A percentile compares a stretch with the other conserved stretches of the same genome.
Conservation (phyloP, 2,888 invertebrate genomes). For the Yponomeuta malinellus region DNA sequence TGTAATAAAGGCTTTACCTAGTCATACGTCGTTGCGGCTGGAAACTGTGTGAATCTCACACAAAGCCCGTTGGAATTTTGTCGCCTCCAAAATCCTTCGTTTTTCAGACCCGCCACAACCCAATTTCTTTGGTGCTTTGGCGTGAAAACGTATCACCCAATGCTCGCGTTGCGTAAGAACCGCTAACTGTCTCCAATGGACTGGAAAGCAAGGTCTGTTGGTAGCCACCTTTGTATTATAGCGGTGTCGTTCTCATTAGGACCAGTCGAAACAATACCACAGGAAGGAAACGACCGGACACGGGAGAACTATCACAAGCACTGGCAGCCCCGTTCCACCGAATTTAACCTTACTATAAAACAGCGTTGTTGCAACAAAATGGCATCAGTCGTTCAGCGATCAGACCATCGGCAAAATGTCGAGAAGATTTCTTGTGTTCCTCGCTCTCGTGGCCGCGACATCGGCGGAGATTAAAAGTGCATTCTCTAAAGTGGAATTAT, state of each 20-base stretch:
- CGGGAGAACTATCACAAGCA: slow-evolving; percentile 61
- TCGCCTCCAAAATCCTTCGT: not conserved
- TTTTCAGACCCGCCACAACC: slow-evolving; percentile 9
- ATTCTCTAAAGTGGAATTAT: slow-evolving; percentile 46
- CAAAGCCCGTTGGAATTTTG: slow-evolving; percentile 1
- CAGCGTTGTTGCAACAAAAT: slow-evolving; percentile 58
- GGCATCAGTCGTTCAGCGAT: slow-evolving; percentile 61
- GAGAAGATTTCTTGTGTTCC: slow-evolving; percentile 38
- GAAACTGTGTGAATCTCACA: slow-evolving; percentile 5
- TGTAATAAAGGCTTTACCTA: slow-evolving; percentile 7
- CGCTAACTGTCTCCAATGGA: slow-evolving; percentile 63
- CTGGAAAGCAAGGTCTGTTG: slow-evolving; percentile 73
- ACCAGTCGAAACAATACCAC: slow-evolving; percentile 70
- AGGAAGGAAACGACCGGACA: slow-evolving; percentile 68
- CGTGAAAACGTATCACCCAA: slow-evolving; percentile 59
- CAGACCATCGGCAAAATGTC: slow-evolving; percentile 54
- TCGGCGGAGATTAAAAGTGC: slow-evolving; percentile 34
- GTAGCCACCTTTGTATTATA: slow-evolving; percentile 61
- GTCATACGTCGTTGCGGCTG: slow-evolving; percentile 3
- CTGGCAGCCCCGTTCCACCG: slow-evolving; percentile 58
- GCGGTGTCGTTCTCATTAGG: slow-evolving; percentile 63
- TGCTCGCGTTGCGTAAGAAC: slow-evolving; percentile 55
- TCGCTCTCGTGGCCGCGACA: slow-evolving; percentile 40
- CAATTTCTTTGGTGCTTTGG: slow-evolving; percentile 28
- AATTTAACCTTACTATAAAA: slow-evolving; percentile 68